Evolutionary conservation across 2,113 vertebrate species (phyloP).

Genomic region (Misgurnus mizolepis): DNA sequence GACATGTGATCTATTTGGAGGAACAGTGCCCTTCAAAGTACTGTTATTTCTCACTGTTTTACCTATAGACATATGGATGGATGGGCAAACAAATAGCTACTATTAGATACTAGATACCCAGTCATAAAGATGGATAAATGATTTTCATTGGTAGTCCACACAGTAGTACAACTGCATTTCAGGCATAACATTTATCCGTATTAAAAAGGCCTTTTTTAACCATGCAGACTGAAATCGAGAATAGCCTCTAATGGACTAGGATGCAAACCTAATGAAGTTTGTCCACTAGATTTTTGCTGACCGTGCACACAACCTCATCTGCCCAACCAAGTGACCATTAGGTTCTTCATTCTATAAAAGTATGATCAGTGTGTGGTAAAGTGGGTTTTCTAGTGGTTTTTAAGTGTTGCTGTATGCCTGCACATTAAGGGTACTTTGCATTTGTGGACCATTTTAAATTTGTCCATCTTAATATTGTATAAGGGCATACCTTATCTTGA

Average conservation of each 20-base stretch:
- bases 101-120: background rate
- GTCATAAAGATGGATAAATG: background rate
- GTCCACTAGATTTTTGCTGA: slow-evolving; percentile 53
- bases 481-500: slow-evolving; percentile 33
- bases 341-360: slow-evolving; percentile 34
- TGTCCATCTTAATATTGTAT: slow-evolving; percentile 39
- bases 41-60: slow-evolving; percentile 20
- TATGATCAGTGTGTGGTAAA: slow-evolving; percentile 36
- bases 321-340: slow-evolving; percentile 48
- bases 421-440: slow-evolving; percentile 43
- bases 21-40: slow-evolving; percentile 18
- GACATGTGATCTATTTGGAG: slow-evolving; percentile 42
- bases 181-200: background rate
- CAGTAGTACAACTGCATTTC: background rate
- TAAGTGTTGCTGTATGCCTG: slow-evolving; percentile 52
- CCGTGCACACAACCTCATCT: slow-evolving; percentile 43
- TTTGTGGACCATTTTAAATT: slow-evolving; percentile 43
- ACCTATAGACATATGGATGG: background rate
- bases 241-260: slow-evolving; percentile 47
- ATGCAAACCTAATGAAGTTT: slow-evolving; percentile 56
- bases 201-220: slow-evolving; percentile 7
- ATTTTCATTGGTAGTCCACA: background rate
- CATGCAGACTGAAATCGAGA: slow-evolving; percentile 20
- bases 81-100: background rate
- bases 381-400: slow-evolving; percentile 50